Conservation (phyloP, 2,113 vertebrate genomes). For the Brevimyrus niger region DNA sequence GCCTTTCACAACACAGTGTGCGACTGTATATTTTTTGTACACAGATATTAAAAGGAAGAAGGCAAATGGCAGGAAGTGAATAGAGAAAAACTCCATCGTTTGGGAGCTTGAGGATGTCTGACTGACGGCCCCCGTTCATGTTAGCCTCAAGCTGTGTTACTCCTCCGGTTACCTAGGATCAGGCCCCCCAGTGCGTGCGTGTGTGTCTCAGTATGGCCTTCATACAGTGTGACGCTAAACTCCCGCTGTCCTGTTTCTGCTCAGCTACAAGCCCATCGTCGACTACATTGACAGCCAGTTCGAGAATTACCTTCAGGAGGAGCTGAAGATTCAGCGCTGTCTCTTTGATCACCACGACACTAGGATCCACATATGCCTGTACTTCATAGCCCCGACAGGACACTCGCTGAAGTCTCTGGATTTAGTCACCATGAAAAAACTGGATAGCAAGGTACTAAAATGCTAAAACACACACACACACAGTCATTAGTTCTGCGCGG, state of each 20-base stretch:
- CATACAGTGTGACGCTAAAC: not conserved
- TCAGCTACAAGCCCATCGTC: slow-evolving; percentile 90
- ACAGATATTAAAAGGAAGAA: not conserved
- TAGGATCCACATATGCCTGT: slow-evolving; percentile 86
- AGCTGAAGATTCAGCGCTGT: slow-evolving; percentile 88
- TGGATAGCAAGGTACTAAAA: slow-evolving; percentile 83
- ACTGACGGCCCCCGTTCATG: not conserved
- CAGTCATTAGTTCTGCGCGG: not conserved
- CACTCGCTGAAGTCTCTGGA: slow-evolving; percentile 92
- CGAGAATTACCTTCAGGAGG: slow-evolving; percentile 90
- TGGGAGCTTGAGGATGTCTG: not conserved
- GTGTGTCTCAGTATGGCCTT: not conserved
- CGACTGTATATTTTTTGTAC: not conserved
- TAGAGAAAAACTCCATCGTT: not conserved
- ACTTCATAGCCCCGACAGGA: slow-evolving; percentile 88
- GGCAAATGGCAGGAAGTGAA: not conserved
- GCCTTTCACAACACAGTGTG: not conserved
- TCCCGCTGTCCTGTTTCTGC: slow-evolving; percentile 36
- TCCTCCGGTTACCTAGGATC: not conserved
- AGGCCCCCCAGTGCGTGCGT: not conserved
- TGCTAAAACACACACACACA: not conserved
- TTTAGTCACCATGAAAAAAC: slow-evolving; percentile 93
- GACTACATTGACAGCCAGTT: slow-evolving; percentile 95
- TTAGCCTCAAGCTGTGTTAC: not conserved
- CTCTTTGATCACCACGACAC: slow-evolving; percentile 85